Base-by-base conservation (phyloP, 1,140 invertebrate species). In the Rhysida immarginata region DNA sequence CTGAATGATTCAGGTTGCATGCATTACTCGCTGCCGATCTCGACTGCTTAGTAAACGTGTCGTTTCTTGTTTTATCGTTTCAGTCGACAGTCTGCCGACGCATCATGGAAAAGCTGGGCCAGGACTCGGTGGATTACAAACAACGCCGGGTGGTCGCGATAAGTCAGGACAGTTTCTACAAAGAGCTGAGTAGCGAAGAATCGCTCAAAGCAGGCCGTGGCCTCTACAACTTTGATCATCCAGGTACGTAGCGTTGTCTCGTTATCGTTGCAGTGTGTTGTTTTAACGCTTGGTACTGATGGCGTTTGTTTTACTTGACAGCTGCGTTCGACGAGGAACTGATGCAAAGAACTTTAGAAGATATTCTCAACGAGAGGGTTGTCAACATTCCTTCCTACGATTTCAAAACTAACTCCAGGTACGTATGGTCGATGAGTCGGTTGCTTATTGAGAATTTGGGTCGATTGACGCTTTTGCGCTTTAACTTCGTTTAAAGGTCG, bases 201-300 rank as follows among this genome's bases (percentile, higher is more conserved):
- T 83, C 83, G 64, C 64, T 78, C 0, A 82, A 83, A 66, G 94
- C 93, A n/a, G 78, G 82, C 51, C 84, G 85, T 64, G 94, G 95
- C 48, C 80, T 87, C 58, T 98, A 88, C 65, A 96, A 99, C 74
- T 99, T 98, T 74, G 95, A 99, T 73, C 95, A 99, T 76, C 95
- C 95, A 24, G 76, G 79, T 81, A 70, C 56, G 56, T n/a, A n/a
- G n/a, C n/a, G n/a, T n/a, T n/a, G n/a, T n/a, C n/a, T n/a, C n/a
- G n/a, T n/a, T n/a, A n/a, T n/a, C n/a, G n/a, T n/a, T n/a, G n/a
- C n/a, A n/a, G n/a, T n/a, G n/a, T n/a, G n/a, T n/a, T n/a, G n/a
- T n/a, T n/a, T 58, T 14, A 54, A 13, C 57, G 5, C n/a, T 26
- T 24, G 5, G 13, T 54, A 35, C n/a, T n/a, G n/a, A n/a, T n/a